Evolutionary conservation across 2,888 invertebrate genomes (phyloP), one percentile per base, ranked within the genome.

Genomic region (Macaria notata): DNA sequence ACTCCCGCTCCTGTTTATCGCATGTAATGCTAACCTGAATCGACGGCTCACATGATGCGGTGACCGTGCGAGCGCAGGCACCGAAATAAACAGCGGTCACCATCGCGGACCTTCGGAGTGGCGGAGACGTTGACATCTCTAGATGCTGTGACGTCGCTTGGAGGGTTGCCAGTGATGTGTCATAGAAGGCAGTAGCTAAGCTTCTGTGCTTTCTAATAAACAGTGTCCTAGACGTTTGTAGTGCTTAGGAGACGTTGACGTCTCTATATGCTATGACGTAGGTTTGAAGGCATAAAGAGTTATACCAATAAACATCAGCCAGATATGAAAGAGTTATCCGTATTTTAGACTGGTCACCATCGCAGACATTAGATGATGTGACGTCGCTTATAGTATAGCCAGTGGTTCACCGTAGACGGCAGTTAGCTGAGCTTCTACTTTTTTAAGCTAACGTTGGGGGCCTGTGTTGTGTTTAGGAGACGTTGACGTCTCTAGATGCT

Each of bases 41-140:
- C 33, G 7, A 3, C 33, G 33, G 4, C 33, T 36, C 33, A 7
- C 7, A 36, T 36, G 3, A 36, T 36, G 33, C 33, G 7, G 33
- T 53, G 50, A 53, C 51, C 57, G 60, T 49, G 44, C 61, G 42
- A 56, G 43, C 50, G 45, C 38, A 31, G 39, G 50, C 65, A 64
- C 65, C 57, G 56, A 70, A 73, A 70, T 70, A 70, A 68, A 67
- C 67, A 59, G 53, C 49, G 62, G 49, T 69, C 63, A 67, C 65
- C 65, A 64, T 68, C 63, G 59, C 55, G 57, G 66, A 68, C 70
- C 64, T 65, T 66, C 62, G 54, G 43, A 54, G 64, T 76, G 72
- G 70, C 69, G 68, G 62, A 72, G 74, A 59, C 75, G 76, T 76
- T 76, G 76, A 78, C 78, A 76, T 74, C 63, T 64, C 59, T 19